Base-by-base conservation (phyloP, 2,888 invertebrate species). In the Thalpophila matura region DNA sequence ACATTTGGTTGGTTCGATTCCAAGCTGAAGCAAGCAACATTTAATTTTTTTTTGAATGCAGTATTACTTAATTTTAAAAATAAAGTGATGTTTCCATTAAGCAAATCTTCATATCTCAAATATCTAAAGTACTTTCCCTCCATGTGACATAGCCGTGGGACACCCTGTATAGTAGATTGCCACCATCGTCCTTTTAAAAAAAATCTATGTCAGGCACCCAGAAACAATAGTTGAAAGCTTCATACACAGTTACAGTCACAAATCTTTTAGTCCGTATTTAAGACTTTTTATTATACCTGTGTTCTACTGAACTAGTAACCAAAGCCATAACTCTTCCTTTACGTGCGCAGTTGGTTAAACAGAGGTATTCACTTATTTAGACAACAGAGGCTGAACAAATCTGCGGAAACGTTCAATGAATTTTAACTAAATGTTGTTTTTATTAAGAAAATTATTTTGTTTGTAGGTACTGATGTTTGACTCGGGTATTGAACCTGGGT, bases 291-390 rank as follows among this genome's bases (percentile, higher is more conserved):
- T 37, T 63, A 16, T n/a, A 33, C 18, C 14, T 10, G 31, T 2
- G 67, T 10, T 20, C 35, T 5, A 64, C 35, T 64, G 42, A 67
- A 31, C 57, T n/a, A 67, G 46, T 67, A n/a, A 57, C 37, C 20
- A 22, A 64, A 27, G 20, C 0, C 42, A 57, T 47, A 47, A 63
- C 33, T 42, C 55, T 55, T 27, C 18, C 16, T 20, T 33, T 46
- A 66, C 46, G 55, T 42, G 66, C 0, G 1, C 33, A 18, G 40
- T 55, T 24, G 55, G 46, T n/a, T 40, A 47, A 65, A 42, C 7
- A 18, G n/a, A n/a, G n/a, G n/a, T n/a, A n/a, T n/a, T n/a, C n/a
- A n/a, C 14, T 18, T 42, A 46, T 40, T 45, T 12, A 37, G 6
- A 37, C 14, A 12, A 14, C 3, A 12, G 10, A 20, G 5, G 10